phyloP scores from a whole-genome alignment of 2,888 invertebrate species.

The Vesta saturnalis region DNA sequence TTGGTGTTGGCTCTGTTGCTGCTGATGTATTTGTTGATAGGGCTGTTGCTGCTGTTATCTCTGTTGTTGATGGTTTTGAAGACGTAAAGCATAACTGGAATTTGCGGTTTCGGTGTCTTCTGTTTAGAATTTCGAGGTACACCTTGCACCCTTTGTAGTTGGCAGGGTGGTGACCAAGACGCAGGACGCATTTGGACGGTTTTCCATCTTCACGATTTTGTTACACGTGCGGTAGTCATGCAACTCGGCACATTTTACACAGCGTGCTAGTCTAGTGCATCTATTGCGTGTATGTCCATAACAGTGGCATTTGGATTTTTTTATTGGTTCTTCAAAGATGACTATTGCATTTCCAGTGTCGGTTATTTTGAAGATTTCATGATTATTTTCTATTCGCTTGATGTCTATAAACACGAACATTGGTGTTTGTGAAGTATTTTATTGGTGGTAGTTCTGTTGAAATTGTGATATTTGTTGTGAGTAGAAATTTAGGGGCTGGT shows the following conservation, averaged over 20 bases:
- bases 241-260: constrained; percentile 16
- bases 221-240: background rate
- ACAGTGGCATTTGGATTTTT: constrained; percentile 20
- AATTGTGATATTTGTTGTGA: too few relatives aligned
- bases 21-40: background rate
- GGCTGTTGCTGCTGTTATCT: background rate
- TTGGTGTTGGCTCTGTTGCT: too few relatives aligned
- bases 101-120: background rate
- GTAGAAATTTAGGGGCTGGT: constrained; percentile 12
- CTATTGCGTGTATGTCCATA: constrained; percentile 9
- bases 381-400: constrained; percentile 17
- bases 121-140: background rate
- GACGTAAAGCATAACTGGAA: too few relatives aligned
- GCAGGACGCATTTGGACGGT: too few relatives aligned
- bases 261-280: too few relatives aligned
- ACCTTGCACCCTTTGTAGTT: too few relatives aligned
- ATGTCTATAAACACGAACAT: constrained; percentile 18
- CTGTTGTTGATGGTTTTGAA: background rate
- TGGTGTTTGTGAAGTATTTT: too few relatives aligned
- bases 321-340: too few relatives aligned
- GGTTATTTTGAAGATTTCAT: constrained; percentile 17
- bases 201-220: too few relatives aligned
- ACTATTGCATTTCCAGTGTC: constrained; percentile 22
- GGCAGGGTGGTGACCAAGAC: too few relatives aligned
- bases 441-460: too few relatives aligned